Evolutionary conservation across 37 sponge, comb jelly and placozoan species (phyloP).

Genomic region (Diacarnus erythraeanus): DNA sequence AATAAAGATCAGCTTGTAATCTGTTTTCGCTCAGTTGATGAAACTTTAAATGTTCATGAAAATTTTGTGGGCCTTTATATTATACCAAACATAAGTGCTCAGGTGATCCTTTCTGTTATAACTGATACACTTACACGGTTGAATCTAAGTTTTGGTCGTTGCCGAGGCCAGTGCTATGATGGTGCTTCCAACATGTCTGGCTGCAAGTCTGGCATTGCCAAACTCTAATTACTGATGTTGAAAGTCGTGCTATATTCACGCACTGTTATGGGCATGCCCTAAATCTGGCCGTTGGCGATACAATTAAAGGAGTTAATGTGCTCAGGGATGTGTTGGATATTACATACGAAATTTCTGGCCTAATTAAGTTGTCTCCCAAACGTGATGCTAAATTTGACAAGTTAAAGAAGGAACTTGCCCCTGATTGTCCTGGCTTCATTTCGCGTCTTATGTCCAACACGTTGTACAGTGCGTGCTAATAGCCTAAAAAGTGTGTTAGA

Average conservation of each 20-base stretch:
- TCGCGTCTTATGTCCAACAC: no score
- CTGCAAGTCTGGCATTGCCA: constrained; percentile 54
- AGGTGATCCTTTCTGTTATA: no score
- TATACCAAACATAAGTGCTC: no score
- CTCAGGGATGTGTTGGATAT: constrained; percentile 40
- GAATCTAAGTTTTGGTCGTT: no score
- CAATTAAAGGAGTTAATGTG: constrained; percentile 21
- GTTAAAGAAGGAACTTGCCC: constrained; percentile 13
- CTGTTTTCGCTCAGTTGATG: constrained; percentile 47
- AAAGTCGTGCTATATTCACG: constrained; percentile 55
- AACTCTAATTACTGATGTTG: constrained; percentile 26
- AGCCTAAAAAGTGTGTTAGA: no score
- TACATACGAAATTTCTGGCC: constrained; percentile 54
- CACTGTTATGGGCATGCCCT: no score
- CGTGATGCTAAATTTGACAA: constrained; percentile 52
- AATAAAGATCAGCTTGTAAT: no score
- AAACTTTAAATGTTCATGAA: constrained; percentile 17
- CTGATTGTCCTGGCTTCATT: constrained; percentile 44
- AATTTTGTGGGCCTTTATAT: no score
- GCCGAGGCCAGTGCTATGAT: constrained; percentile 63
- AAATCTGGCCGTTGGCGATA: constrained; percentile 49
- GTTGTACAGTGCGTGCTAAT: constrained; percentile 49
- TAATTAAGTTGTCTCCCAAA: constrained; percentile 39
- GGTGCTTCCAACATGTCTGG: constrained; percentile 55
- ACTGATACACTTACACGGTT: no score